Base-by-base conservation (phyloP, 2,888 invertebrate genomes). In the Acanthosepion lycidas region DNA sequence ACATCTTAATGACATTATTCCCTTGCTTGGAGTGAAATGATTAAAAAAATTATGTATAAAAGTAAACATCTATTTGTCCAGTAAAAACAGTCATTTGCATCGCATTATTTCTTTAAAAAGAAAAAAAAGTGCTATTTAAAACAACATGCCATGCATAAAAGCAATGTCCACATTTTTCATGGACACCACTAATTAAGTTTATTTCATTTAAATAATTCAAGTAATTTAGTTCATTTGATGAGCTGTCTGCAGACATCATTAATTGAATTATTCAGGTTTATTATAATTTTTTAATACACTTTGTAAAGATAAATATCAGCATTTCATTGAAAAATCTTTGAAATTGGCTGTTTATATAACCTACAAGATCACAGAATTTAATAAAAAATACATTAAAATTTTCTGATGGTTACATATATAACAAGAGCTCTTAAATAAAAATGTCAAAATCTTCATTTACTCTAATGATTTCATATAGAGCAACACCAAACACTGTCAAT, bases 201-300 rank as follows among this genome's bases (percentile, higher is more conserved):
- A 78, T 78, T 78, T 78, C 78, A 78, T 78, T 78, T 78, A 78
- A 78, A 78, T 33, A 78, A 78, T 78, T 78, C 78, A 78, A 33
- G 78, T 78, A 78, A 78, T 33, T 78, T 78, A 78, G 78, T 78
- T 78, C n/a, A 78, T 33, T 33, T 33, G 78, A 78, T 18, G n/a
- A n/a, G n/a, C 78, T n/a, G 78, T 78, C 78, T 78, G n/a, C n/a
- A 78, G 78, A 33, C 78, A 78, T 78, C 12, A n/a, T 78, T 78
- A 78, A 78, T 78, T 18, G 78, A 78, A 78, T 78, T n/a, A 78
- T 78, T n/a, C 78, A n/a, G 78, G n/a, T n/a, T 33, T 78, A 78
- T 78, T 78, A 78, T 78, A 9, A 78, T 78, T 78, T n/a, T 78
- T n/a, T 23, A 78, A 78, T 78, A n/a, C 9, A 33, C 78, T 78